Evolutionary conservation across 2,113 vertebrate species (phyloP), one percentile per base, ranked within the genome.

Genomic region (Datnioides undecimradiatus): DNA sequence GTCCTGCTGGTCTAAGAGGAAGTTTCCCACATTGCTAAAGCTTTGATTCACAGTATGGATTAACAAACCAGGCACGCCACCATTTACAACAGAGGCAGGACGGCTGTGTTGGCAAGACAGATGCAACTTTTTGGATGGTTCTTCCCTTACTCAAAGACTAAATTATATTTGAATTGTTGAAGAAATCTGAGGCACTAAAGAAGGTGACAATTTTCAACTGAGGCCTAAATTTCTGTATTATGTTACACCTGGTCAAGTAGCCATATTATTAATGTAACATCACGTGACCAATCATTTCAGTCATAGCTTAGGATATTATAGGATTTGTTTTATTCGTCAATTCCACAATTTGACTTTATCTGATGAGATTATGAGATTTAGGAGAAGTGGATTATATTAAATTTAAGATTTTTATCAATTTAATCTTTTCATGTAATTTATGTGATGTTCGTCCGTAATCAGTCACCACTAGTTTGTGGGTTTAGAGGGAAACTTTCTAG

Each of bases 21-120:
- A 27, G 31, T 84, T 89, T 84, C 73, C 75, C 85, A 89, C 87
- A 80, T 84, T 84, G 65, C 23, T 66, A 27, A 81, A 76, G 25
- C 62, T 73, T 66, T 68, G 38, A 66, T 64, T 73, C 51, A 25
- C 23, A 33, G 1, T 70, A 16, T 41, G 27, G 12, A 45, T 71
- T 62, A 52, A 43, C 43, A 43, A 49, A 59, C 4, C 17, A 31
- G 3, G 48, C n/a, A 38, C 33, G 14, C n/a, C 10, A 65, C 29
- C 19, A 49, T 23, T 48, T 45, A 12, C 23, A 43, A 21, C 41
- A 12, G 1, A 40, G 33, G n/a, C 55, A 62, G 57, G 70, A 29
- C 70, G 11, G 33, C 23, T 40, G n/a, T 46, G n/a, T 19, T 43
- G 27, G 13, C 62, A 29, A 38, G 16, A 46, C 21, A 62, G 16